phyloP scores from a whole-genome alignment of 2,888 invertebrate genomes.

The Oligia strigilis region DNA sequence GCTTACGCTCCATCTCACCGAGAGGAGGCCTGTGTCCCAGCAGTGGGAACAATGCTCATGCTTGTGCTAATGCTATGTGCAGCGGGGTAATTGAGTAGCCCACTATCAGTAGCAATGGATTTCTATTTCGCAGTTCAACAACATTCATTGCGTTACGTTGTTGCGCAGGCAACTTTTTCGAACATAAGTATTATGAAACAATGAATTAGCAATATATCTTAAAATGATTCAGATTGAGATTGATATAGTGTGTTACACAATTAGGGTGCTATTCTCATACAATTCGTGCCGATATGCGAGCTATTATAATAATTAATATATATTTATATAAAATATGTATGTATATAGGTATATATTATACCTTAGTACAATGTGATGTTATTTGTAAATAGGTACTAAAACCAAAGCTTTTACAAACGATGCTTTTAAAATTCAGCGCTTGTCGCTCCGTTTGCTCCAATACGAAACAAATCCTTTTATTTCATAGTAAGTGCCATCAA shows the following conservation, averaged over 20 bases:
- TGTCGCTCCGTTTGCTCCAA: conserved; percentile 28
- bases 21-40: not conserved
- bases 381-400: conserved; percentile 19
- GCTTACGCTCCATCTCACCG: not conserved
- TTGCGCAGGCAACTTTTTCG: no score
- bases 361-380: conserved; percentile 1
- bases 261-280: not conserved
- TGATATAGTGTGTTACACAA: not conserved
- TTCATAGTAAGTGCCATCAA: conserved; percentile 9
- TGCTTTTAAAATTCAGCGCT: conserved; percentile 43
- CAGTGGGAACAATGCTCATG: not conserved
- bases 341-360: no score
- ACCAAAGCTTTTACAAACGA: conserved; percentile 31
- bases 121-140: no score
- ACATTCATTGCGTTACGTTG: no score
- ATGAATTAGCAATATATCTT: no score
- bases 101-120: not conserved
- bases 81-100: not conserved
- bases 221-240: no score
- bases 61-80: not conserved
- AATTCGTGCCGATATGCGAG: not conserved
- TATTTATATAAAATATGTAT: no score
- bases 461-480: conserved; percentile 38
- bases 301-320: no score
- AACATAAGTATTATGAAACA: no score